Evolutionary conservation across 1,140 invertebrate species (phyloP).

Genomic region (Zaprionus lachaisei): DNA sequence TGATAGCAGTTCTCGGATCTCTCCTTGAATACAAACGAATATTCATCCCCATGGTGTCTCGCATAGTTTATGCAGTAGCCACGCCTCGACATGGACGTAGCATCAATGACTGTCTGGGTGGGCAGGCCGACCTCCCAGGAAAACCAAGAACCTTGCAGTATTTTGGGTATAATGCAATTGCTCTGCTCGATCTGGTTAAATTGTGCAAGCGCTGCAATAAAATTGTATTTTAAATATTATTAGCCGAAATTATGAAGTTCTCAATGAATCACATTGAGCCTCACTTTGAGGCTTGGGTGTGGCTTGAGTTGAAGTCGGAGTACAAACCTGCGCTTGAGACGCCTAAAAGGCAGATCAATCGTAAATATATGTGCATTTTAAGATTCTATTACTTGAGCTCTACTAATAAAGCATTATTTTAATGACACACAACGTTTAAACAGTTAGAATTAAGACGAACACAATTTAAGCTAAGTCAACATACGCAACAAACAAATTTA

Average conservation of each 20-base stretch:
- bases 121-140: conserved; percentile 95
- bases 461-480: conserved; percentile 27
- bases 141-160: conserved; percentile 94
- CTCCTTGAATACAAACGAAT: conserved; percentile 92
- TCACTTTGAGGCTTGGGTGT: conserved; percentile 60
- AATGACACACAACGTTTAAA: conserved; percentile 5
- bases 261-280: conserved; percentile 64
- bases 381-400: background rate
- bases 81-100: conserved; percentile 89
- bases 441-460: conserved; percentile 26
- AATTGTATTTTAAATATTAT: conserved; percentile 2
- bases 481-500: conserved; percentile 69
- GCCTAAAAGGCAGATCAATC: conserved; percentile 49
- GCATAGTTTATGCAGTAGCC: conserved; percentile 90
- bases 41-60: conserved; percentile 92
- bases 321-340: conserved; percentile 51
- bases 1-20: conserved; percentile 89
- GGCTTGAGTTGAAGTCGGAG: conserved; percentile 39
- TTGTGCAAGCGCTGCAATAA: conserved; percentile 54
- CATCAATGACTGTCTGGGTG: conserved; percentile 93
- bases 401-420: conserved; percentile 50
- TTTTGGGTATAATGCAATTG: conserved; percentile 88
- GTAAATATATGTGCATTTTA: conserved; percentile 49
- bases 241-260: conserved; percentile 23
- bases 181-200: conserved; percentile 63